phyloP scores from a whole-genome alignment of 2,888 invertebrate genomes.

The Ditula angustiorana region DNA sequence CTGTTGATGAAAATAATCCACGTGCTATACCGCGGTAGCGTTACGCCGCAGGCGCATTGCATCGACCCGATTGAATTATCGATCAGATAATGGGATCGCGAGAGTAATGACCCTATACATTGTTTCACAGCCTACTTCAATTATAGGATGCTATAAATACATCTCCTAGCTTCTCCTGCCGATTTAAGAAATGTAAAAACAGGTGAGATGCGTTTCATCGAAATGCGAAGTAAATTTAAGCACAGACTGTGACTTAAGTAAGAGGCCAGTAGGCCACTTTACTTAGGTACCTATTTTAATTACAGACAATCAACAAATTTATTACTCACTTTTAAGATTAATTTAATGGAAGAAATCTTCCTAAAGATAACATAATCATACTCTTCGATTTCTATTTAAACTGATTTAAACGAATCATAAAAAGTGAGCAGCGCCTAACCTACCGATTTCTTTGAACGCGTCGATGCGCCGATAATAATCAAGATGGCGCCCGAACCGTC shows the following conservation, averaged over 20 bases:
- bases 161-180: neutral
- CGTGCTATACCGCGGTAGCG: slow-evolving; percentile 57
- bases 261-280: neutral
- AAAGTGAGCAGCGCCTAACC: slow-evolving; percentile 58
- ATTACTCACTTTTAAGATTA: slow-evolving; percentile 16
- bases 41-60: slow-evolving; percentile 68
- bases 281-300: neutral
- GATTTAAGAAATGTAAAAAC: neutral
- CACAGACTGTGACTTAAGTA: neutral
- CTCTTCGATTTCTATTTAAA: slow-evolving; percentile 45
- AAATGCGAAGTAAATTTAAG: too few relatives aligned
- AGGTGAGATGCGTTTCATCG: neutral
- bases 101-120: slow-evolving; percentile 71
- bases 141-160: slow-evolving; percentile 47
- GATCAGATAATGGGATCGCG: slow-evolving; percentile 75
- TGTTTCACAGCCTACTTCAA: slow-evolving; percentile 65
- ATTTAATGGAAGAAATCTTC: slow-evolving; percentile 30
- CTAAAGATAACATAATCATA: slow-evolving; percentile 36
- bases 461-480: slow-evolving; percentile 74
- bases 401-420: slow-evolving; percentile 51
- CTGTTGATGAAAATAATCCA: slow-evolving; percentile 40
- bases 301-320: neutral
- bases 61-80: slow-evolving; percentile 78
- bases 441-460: slow-evolving; percentile 57
- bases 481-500: slow-evolving; percentile 79